A percentile compares a stretch with the other conserved stretches of the same genome.
These are phyloP conservation scores for Liasis olivaceus DNA, from an alignment of 2,797 vertebrate species.

Conservation along the genomic window DNA sequence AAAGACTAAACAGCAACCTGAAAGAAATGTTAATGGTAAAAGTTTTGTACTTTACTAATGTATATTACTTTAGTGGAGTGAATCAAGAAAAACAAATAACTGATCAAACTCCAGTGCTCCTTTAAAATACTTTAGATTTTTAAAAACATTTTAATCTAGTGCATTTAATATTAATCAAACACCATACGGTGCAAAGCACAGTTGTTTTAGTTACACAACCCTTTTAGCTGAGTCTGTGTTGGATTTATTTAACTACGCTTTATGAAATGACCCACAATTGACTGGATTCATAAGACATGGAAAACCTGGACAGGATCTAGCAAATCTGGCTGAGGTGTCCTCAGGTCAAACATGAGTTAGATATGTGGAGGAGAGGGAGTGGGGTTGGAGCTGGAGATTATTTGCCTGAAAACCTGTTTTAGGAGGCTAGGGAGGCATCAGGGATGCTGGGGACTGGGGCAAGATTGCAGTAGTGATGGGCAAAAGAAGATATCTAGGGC, in stretches of 20 bases:
- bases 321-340: not conserved
- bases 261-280: not conserved
- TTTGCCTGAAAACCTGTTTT: not conserved
- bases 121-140: not conserved
- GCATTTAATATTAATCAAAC: not conserved
- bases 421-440: not conserved
- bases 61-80: conserved; percentile 15
- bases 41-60: conserved; percentile 17
- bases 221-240: not conserved
- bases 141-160: not conserved
- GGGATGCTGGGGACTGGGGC: not conserved
- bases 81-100: conserved; percentile 3
- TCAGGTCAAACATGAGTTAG: not conserved
- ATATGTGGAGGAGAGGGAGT: not conserved
- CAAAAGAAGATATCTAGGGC: not conserved
- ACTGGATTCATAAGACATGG: not conserved
- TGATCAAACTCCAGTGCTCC: not conserved
- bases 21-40: conserved; percentile 43
- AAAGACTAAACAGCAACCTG: not conserved
- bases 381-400: not conserved
- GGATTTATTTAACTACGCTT: not conserved
- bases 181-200: not conserved
- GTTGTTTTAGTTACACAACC: not conserved
- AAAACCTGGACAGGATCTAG: not conserved
- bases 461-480: not conserved